Conservation (phyloP, 2,888 invertebrate species). For the Sesamia inferens region DNA sequence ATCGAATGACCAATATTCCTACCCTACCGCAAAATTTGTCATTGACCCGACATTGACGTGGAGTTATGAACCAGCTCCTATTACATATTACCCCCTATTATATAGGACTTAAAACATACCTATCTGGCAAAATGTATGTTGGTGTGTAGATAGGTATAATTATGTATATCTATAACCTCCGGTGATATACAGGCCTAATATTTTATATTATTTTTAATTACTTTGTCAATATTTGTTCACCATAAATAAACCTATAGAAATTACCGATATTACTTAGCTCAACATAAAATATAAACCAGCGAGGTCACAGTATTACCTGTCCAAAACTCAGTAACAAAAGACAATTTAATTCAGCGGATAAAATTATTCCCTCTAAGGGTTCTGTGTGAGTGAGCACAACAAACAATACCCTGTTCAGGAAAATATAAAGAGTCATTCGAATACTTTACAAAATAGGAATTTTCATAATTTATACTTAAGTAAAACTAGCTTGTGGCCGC, state of each 20-base stretch:
- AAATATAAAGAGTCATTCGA: not conserved
- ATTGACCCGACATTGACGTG: no score
- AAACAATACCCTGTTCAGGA: conserved; percentile 37
- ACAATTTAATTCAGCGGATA: conserved; percentile 9
- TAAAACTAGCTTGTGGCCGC: no score
- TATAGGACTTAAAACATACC: not conserved
- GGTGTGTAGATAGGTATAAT: not conserved
- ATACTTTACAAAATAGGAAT: conserved; percentile 9
- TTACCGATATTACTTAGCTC: not conserved
- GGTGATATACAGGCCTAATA: not conserved
- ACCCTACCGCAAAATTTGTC: no score
- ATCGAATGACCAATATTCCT: no score
- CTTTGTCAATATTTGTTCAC: not conserved
- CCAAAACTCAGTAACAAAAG: conserved; percentile 46
- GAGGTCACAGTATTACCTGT: conserved; percentile 23
- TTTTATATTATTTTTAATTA: not conserved
- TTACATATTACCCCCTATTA: no score
- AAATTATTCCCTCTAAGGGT: conserved; percentile 14
- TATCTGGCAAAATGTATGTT: not conserved
- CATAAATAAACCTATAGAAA: not conserved
- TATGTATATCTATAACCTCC: not conserved
- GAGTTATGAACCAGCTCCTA: no score
- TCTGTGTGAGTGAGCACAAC: conserved; percentile 14
- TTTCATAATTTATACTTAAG: no score
- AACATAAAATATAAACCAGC: conserved; percentile 4